Conservation (phyloP, 2,113 vertebrate species). For the Pitta sordida region DNA sequence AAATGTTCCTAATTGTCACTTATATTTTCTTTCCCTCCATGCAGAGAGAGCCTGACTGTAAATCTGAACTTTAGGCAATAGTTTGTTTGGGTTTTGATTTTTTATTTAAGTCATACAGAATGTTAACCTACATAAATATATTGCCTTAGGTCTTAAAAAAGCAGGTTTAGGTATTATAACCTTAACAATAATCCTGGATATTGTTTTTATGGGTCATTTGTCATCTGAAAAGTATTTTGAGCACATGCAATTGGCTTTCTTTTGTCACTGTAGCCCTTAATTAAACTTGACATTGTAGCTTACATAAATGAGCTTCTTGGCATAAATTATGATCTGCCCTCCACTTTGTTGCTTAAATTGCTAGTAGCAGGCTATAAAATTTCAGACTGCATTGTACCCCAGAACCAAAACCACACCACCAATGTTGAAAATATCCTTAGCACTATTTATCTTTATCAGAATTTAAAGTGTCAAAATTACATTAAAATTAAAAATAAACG, state of each 20-base stretch:
- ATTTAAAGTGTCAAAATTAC: background rate
- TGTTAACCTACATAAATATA: background rate
- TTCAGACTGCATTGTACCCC: background rate
- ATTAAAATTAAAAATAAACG: background rate
- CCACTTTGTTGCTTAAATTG: constrained; percentile 2
- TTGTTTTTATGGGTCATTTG: background rate
- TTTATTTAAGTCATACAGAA: background rate
- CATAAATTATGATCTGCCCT: background rate
- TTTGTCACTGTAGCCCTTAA: constrained; percentile 35
- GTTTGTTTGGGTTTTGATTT: background rate
- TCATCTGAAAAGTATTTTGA: constrained; percentile 13
- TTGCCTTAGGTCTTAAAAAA: background rate
- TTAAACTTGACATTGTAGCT: constrained; percentile 45
- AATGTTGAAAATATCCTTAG: background rate
- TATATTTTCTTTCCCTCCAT: background rate
- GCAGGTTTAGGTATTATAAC: constrained; percentile 5
- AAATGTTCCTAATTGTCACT: background rate
- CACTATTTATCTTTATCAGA: background rate
- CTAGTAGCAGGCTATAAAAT: constrained; percentile 10
- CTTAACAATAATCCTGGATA: background rate
- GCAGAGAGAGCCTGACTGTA: background rate
- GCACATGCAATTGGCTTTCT: background rate
- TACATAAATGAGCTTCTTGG: constrained; percentile 15
- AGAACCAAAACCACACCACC: background rate
- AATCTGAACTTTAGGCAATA: background rate